A percentile compares a stretch with the other conserved stretches of the same genome.
Conservation (phyloP, 2,113 vertebrate species). For the Procapra przewalskii region DNA sequence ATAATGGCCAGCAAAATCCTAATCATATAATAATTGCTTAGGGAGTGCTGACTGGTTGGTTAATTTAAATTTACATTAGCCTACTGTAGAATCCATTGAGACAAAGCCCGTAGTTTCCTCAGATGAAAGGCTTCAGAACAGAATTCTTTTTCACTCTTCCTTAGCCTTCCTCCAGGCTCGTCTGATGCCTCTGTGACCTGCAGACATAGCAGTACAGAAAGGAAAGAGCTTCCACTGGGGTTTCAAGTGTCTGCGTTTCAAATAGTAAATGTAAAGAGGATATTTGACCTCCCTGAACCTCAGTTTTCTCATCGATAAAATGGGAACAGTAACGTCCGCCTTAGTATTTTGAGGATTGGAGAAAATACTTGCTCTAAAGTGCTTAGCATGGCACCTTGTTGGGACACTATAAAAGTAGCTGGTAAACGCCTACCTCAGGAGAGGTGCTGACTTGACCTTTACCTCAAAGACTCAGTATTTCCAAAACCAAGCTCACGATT, state of each 20-base stretch:
- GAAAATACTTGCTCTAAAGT: background rate
- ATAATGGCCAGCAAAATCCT: background rate
- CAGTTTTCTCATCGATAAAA: background rate
- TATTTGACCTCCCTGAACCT: background rate
- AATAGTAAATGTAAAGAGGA: background rate
- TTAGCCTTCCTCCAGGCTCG: background rate
- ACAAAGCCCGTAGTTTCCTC: background rate
- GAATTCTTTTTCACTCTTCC: background rate
- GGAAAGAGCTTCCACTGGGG: background rate
- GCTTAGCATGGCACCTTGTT: background rate
- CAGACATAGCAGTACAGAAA: background rate
- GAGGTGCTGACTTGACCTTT: background rate
- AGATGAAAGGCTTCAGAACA: background rate
- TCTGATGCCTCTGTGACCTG: background rate
- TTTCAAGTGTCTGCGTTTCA: background rate
- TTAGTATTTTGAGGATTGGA: background rate
- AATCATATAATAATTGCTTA: background rate
- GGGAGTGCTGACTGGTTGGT: background rate
- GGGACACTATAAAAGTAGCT: background rate
- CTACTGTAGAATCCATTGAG: background rate
- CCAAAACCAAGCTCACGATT: background rate
- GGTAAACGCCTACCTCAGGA: background rate
- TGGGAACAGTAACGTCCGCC: background rate
- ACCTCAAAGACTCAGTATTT: background rate
- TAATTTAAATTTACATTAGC: background rate